phyloP scores from a whole-genome alignment of 1,140 invertebrate species.

The Aethina tumida region DNA sequence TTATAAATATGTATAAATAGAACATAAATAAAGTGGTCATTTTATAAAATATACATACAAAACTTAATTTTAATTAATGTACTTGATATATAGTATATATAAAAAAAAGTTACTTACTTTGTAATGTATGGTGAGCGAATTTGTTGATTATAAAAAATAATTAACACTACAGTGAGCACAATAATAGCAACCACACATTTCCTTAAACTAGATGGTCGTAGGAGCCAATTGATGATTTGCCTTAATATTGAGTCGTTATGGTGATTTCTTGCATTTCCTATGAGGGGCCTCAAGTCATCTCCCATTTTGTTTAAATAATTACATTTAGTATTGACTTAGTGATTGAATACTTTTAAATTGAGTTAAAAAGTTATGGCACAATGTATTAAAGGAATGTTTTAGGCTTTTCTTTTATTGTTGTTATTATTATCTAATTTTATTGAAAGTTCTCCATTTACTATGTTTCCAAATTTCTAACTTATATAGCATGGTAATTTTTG shows the following conservation, averaged over 20 bases:
- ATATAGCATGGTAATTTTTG: constrained; percentile 14
- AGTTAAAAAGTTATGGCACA: constrained; percentile 12
- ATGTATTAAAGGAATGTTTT: constrained; percentile 13
- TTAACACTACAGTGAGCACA: constrained; percentile 24
- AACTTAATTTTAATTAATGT: no score
- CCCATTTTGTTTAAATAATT: constrained; percentile 19
- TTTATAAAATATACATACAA: no score
- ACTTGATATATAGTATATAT: no score
- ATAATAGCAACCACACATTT: constrained; percentile 28
- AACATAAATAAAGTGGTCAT: no score
- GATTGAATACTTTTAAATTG: constrained; percentile 6
- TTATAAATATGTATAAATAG: no score
- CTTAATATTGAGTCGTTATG: constrained; percentile 13
- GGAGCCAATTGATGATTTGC: constrained; percentile 19
- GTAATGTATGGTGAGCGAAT: constrained; percentile 26
- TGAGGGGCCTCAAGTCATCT: constrained; percentile 20
- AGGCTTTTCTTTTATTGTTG: constrained; percentile 3
- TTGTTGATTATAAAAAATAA: constrained; percentile 27
- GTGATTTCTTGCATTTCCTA: constrained; percentile 12
- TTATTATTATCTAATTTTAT: constrained; percentile 27
- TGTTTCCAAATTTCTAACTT: constrained; percentile 33
- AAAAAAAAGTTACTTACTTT: constrained; percentile 25
- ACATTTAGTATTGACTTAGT: constrained; percentile 2
- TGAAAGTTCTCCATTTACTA: constrained; percentile 33
- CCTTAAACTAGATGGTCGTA: constrained; percentile 23